Conservation (phyloP, 2,797 vertebrate genomes). For the Gymnoscopelus microlampas region DNA sequence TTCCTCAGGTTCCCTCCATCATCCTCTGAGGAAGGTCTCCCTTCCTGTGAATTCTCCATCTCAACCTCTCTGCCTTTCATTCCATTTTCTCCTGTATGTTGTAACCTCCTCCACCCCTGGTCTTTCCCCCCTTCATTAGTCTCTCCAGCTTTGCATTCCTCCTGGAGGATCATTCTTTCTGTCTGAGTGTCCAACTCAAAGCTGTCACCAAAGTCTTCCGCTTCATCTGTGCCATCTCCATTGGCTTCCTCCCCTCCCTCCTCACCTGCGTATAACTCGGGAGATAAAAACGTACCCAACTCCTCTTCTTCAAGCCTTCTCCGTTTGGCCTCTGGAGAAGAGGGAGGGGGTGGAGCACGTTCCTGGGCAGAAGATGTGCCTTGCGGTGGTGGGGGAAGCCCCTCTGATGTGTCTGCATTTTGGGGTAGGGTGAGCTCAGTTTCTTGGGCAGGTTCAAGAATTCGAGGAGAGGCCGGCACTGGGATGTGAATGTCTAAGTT, state of each 20-base stretch:
- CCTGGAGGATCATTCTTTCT: constrained; percentile 88
- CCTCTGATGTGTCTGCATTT: constrained; percentile 16
- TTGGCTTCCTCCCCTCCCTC: constrained; percentile 26
- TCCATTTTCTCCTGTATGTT: constrained; percentile 15
- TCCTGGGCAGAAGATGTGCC: constrained; percentile 19
- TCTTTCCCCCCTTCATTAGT: neutral
- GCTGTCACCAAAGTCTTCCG: constrained; percentile 89
- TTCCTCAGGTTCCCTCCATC: neutral
- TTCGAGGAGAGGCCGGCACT: neutral
- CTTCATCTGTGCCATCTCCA: constrained; percentile 27
- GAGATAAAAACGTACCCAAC: constrained; percentile 67
- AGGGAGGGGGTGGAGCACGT: constrained; percentile 21
- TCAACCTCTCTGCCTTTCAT: constrained; percentile 7
- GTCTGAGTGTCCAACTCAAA: constrained; percentile 93
- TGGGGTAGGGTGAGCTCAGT: neutral
- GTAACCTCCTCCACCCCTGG: neutral
- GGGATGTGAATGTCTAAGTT: neutral
- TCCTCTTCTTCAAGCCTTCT: constrained; percentile 53
- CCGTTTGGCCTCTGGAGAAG: constrained; percentile 70
- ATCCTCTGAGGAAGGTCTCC: constrained; percentile 7
- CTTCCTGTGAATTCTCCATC: constrained; percentile 7
- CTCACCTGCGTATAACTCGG: constrained; percentile 64
- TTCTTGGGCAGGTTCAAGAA: neutral
- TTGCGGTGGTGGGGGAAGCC: neutral
- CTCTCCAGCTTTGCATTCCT: constrained; percentile 31